These are phyloP conservation scores for Oligia latruncula DNA, from an alignment of 2,888 invertebrate genomes.

Conservation along the genomic window DNA sequence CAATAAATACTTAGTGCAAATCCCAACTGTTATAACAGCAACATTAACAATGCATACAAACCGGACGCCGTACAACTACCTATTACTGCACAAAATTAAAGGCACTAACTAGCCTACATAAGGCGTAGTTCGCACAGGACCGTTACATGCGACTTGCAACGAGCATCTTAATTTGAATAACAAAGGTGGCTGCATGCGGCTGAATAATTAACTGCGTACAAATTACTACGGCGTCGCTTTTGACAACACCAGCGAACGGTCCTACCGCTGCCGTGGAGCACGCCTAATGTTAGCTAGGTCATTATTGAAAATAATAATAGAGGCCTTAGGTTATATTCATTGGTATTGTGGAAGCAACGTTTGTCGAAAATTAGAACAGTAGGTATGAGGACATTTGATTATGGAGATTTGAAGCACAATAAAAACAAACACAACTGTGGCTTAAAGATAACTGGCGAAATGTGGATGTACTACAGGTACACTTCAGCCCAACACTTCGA, in stretches of 20 bases:
- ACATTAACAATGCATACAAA: conserved; percentile 28
- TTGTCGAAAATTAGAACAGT: neutral
- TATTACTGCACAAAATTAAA: conserved; percentile 37
- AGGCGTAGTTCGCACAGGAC: conserved; percentile 49
- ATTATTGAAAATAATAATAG: conserved; percentile 46
- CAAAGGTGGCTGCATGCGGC: conserved; percentile 82
- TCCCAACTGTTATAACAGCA: neutral
- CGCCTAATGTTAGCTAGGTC: conserved; percentile 50
- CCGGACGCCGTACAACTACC: conserved; percentile 18
- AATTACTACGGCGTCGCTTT: conserved; percentile 70
- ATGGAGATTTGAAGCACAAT: too few species aligned
- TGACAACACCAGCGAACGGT: conserved; percentile 45
- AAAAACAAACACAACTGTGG: too few species aligned
- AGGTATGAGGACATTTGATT: too few species aligned
- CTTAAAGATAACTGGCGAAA: too few species aligned
- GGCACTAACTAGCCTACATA: conserved; percentile 61
- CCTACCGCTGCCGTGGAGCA: conserved; percentile 42
- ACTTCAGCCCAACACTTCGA: too few species aligned
- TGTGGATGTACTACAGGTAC: too few species aligned
- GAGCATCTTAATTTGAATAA: conserved; percentile 81
- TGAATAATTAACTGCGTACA: conserved; percentile 81
- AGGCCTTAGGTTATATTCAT: conserved; percentile 11
- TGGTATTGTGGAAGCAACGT: neutral
- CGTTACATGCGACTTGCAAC: conserved; percentile 63
- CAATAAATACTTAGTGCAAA: neutral